Conservation (phyloP, 1,140 invertebrate species). For the Acromyrmex charruanus region DNA sequence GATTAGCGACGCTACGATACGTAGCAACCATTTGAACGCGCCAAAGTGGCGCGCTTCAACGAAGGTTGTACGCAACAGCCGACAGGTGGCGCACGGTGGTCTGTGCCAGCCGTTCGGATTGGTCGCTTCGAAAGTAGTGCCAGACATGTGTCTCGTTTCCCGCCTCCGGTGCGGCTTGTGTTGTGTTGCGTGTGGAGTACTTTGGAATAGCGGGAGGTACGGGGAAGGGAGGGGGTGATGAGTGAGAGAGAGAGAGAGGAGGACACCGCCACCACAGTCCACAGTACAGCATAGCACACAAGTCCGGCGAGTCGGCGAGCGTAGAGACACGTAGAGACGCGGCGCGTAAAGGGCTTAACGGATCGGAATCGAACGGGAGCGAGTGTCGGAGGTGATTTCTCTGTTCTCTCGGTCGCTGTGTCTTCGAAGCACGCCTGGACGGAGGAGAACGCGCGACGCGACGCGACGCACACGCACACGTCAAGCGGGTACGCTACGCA, state of each 20-base stretch:
- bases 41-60: constrained; percentile 59
- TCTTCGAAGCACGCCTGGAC: constrained; percentile 5
- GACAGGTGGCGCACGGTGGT: constrained; percentile 49
- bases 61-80: background rate
- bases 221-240: constrained; percentile 18
- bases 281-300: constrained; percentile 4
- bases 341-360: constrained; percentile 70
- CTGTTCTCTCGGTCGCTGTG: background rate
- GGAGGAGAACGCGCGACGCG: background rate
- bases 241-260: background rate
- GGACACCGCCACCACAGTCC: constrained; percentile 27
- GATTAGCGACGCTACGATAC: background rate
- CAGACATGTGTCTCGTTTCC: constrained; percentile 82
- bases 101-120: constrained; percentile 69
- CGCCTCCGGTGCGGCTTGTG: constrained; percentile 76
- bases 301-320: constrained; percentile 71
- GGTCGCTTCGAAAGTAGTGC: constrained; percentile 82
- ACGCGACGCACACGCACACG: constrained; percentile 14
- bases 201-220: background rate
- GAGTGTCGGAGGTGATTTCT: constrained; percentile 73
- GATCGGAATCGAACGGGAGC: constrained; percentile 79
- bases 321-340: constrained; percentile 68
- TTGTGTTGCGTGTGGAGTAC: constrained; percentile 77
- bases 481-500: constrained; percentile 21
- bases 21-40: background rate